These are phyloP conservation scores for Tipula lateralis DNA, from an alignment of 2,888 invertebrate species.

Conservation along the genomic window DNA sequence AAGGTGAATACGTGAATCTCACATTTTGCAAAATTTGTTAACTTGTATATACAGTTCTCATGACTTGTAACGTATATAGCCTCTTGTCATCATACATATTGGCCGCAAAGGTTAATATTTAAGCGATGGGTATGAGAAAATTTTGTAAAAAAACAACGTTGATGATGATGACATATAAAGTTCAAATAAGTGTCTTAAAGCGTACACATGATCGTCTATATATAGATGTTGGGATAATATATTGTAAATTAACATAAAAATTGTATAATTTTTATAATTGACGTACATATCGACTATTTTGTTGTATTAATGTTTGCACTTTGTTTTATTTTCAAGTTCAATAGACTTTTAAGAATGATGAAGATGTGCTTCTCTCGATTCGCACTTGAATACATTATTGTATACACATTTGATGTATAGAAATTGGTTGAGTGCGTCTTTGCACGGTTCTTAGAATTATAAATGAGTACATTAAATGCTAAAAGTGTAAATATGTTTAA, in stretches of 20 bases:
- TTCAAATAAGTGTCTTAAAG: not conserved
- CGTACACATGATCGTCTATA: too few relatives aligned
- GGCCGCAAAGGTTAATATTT: not conserved
- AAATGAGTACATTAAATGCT: not conserved
- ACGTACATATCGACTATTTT: not conserved
- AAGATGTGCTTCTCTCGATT: not conserved
- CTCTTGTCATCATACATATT: not conserved
- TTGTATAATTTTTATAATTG: not conserved
- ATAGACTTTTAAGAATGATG: not conserved
- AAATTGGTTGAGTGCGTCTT: not conserved
- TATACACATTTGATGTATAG: not conserved
- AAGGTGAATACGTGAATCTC: slow-evolving; percentile 6
- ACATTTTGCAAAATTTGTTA: not conserved
- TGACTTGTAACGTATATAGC: not conserved
- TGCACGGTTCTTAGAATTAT: not conserved
- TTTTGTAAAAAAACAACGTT: not conserved
- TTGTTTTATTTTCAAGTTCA: slow-evolving; percentile 9
- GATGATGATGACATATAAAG: not conserved
- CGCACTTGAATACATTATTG: not conserved
- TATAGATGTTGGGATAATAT: not conserved
- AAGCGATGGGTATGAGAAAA: not conserved
- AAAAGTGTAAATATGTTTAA: not conserved
- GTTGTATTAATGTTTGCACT: not conserved
- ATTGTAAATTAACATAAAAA: not conserved
- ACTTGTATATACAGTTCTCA: not conserved